Conservation (phyloP, 2,797 vertebrate species). For the Phalanger gymnotis region DNA sequence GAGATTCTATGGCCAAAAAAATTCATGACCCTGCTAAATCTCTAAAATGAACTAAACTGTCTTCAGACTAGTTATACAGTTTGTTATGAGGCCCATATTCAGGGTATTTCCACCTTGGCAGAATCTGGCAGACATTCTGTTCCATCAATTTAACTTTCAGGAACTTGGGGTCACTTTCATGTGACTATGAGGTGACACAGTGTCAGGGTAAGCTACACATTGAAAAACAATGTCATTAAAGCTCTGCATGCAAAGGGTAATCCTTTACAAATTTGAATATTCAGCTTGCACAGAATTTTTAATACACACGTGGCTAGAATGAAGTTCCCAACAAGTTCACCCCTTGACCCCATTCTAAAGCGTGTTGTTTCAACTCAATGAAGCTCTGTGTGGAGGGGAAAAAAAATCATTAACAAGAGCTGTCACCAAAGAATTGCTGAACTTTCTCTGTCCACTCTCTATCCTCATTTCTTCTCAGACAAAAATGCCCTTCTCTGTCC, state of each 20-base stretch:
- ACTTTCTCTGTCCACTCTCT: not conserved
- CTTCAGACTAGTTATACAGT: not conserved
- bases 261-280: not conserved
- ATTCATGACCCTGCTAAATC: not conserved
- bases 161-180: not conserved
- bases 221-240: not conserved
- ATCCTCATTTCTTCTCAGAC: not conserved
- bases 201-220: not conserved
- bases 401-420: not conserved
- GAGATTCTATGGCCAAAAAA: not conserved
- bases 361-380: not conserved
- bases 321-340: not conserved
- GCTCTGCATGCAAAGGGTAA: not conserved
- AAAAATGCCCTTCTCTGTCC: not conserved
- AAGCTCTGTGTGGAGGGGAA: not conserved
- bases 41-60: not conserved
- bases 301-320: not conserved
- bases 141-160: not conserved
- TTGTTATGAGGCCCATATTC: not conserved
- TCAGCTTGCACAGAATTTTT: not conserved
- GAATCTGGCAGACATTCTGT: not conserved
- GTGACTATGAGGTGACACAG: not conserved
- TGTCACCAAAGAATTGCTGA: not conserved
- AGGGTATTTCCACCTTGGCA: not conserved
- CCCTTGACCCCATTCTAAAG: not conserved